A percentile compares a stretch with the other conserved stretches of the same genome.
phyloP scores from a whole-genome alignment of 1,140 invertebrate genomes.

The Vanessa tameamea region DNA sequence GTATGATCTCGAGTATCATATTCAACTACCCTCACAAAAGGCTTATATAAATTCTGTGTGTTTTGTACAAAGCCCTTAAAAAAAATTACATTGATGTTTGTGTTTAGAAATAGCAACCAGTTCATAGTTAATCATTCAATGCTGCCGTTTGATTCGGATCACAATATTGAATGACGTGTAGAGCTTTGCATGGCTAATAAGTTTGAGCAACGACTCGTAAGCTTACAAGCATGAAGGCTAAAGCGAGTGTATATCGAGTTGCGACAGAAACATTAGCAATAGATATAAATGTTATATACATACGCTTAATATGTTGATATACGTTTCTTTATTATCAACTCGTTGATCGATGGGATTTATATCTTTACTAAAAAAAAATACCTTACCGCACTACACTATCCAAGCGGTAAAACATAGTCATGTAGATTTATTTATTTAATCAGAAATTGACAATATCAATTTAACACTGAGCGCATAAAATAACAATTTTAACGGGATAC shows the following conservation, averaged over 20 bases:
- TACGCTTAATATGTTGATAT: constrained; percentile 1
- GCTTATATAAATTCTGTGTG: too few species aligned
- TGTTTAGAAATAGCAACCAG: background rate
- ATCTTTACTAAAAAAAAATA: background rate
- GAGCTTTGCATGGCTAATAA: constrained; percentile 37
- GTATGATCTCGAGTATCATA: too few species aligned
- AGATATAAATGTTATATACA: background rate
- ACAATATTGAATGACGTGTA: constrained; percentile 32
- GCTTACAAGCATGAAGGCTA: constrained; percentile 35
- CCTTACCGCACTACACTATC: background rate
- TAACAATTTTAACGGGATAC: too few species aligned
- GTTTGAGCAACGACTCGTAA: constrained; percentile 30
- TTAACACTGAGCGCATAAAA: too few species aligned
- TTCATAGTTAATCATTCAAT: constrained; percentile 26
- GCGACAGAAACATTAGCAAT: constrained; percentile 25
- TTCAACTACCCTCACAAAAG: too few species aligned
- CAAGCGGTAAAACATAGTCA: background rate
- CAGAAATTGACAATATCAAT: too few species aligned
- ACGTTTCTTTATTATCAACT: constrained; percentile 1
- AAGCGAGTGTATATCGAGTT: constrained; percentile 30
- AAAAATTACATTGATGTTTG: background rate
- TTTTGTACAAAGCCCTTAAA: too few species aligned
- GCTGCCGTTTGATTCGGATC: constrained; percentile 20
- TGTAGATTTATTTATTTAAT: background rate
- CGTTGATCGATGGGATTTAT: background rate